A percentile compares a stretch with the other conserved stretches of the same genome.
Evolutionary conservation across 2,113 vertebrate species (phyloP).

Genomic region (Sturnira hondurensis): DNA sequence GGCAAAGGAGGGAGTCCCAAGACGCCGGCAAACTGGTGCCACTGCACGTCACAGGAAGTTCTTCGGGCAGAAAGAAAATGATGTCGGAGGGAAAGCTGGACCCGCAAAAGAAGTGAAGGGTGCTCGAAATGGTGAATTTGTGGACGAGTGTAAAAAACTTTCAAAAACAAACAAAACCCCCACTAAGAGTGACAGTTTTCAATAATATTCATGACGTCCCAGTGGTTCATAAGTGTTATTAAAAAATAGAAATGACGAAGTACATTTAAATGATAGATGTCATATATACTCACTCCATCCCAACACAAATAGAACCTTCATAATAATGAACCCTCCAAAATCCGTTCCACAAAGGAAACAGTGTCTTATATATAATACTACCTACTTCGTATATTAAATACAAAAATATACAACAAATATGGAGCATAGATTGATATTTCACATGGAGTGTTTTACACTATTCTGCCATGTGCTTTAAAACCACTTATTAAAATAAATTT

Average conservation of each 20-base stretch:
- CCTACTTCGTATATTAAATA: not conserved
- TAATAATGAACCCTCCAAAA: not conserved
- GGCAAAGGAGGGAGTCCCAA: not conserved
- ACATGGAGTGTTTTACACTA: not conserved
- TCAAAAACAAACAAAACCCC: not conserved
- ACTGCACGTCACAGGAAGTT: not conserved
- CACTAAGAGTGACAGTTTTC: not conserved
- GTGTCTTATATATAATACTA: not conserved
- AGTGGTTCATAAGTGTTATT: not conserved
- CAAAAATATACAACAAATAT: not conserved
- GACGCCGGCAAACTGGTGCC: not conserved
- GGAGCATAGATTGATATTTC: not conserved
- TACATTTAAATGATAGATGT: not conserved
- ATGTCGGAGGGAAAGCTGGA: not conserved
- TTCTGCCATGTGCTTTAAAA: not conserved
- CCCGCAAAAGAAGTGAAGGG: not conserved
- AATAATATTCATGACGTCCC: not conserved
- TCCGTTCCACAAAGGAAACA: not conserved
- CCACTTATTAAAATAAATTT: not conserved
- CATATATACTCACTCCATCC: not conserved
- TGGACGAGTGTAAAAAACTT: not conserved
- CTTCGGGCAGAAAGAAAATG: not conserved
- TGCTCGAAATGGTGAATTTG: not conserved
- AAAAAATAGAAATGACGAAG: not conserved
- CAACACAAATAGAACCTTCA: not conserved